Conservation (phyloP, 2,113 vertebrate genomes). For the Triplophysa tibetana region DNA sequence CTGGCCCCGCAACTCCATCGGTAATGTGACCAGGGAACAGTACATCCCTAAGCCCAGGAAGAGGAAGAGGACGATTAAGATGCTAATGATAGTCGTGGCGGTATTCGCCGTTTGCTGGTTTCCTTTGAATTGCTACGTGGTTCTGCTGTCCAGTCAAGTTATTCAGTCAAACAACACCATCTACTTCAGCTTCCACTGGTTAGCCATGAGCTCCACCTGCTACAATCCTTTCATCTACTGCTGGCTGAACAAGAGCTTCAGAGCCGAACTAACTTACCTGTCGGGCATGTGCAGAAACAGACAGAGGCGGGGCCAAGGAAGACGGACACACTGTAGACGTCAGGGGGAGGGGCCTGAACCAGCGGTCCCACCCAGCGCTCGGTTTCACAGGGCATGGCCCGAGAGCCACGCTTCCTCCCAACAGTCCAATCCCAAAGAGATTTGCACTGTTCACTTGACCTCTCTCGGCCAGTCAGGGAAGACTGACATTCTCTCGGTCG, state of each 20-base stretch:
- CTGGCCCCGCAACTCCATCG: constrained; percentile 86
- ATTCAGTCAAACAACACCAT: constrained; percentile 84
- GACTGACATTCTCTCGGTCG: constrained; percentile 81
- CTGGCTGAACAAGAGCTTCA: constrained; percentile 91
- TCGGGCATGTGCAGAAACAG: constrained; percentile 76
- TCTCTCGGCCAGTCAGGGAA: constrained; percentile 75
- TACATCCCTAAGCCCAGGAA: constrained; percentile 81
- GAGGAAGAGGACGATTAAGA: constrained; percentile 87
- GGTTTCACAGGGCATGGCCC: constrained; percentile 69
- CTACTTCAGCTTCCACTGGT: constrained; percentile 94
- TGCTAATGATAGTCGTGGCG: constrained; percentile 89
- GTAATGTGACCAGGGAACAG: constrained; percentile 86
- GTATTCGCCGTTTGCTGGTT: constrained; percentile 94
- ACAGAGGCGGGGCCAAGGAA: constrained; percentile 49
- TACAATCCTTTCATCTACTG: constrained; percentile 98
- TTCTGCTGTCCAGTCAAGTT: constrained; percentile 89
- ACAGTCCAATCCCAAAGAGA: constrained; percentile 62
- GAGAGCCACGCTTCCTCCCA: constrained; percentile 53
- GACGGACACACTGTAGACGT: not conserved
- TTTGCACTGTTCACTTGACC: constrained; percentile 66
- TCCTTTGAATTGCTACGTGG: constrained; percentile 91
- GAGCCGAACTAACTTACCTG: constrained; percentile 82
- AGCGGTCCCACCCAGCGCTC: constrained; percentile 31
- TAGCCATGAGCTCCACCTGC: constrained; percentile 95
- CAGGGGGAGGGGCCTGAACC: constrained; percentile 45